Evolutionary conservation across 2,797 vertebrate species (phyloP).

Genomic region (Ciconia nigra): DNA sequence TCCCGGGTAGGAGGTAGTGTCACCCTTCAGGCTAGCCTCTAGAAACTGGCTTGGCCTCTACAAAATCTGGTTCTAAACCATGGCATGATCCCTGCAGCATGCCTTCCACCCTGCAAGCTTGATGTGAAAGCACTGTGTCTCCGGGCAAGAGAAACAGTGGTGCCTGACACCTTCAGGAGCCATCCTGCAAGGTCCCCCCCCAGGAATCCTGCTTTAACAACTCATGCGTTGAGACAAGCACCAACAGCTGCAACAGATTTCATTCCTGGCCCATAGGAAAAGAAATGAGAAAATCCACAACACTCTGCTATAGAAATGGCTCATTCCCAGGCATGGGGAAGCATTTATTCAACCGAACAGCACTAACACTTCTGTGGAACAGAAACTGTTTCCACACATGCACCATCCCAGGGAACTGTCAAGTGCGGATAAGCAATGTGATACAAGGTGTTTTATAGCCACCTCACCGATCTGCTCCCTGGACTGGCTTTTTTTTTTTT

Average conservation of each 20-base stretch:
- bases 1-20: neutral
- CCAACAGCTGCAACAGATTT: neutral
- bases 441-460: neutral
- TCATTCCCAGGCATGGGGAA: neutral
- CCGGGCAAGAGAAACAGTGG: neutral
- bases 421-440: neutral
- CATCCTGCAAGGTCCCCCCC: neutral
- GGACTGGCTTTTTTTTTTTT: neutral
- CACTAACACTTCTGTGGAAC: neutral
- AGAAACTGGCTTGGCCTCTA: neutral
- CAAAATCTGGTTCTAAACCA: neutral
- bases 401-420: neutral
- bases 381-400: neutral
- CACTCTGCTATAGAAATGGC: neutral
- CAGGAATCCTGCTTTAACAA: neutral
- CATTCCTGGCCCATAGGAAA: neutral
- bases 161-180: neutral
- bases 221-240: neutral
- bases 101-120: neutral
- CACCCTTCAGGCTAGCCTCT: neutral
- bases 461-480: neutral
- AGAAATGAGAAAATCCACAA: neutral
- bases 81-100: rapidly evolving
- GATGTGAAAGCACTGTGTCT: neutral
- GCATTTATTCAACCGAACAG: constrained; percentile 19